Percentiles rank a stretch among this genome's conserved stretches.
Evolutionary conservation across 2,797 vertebrate species (phyloP).

Genomic region (Dendrocincla fuliginosa): DNA sequence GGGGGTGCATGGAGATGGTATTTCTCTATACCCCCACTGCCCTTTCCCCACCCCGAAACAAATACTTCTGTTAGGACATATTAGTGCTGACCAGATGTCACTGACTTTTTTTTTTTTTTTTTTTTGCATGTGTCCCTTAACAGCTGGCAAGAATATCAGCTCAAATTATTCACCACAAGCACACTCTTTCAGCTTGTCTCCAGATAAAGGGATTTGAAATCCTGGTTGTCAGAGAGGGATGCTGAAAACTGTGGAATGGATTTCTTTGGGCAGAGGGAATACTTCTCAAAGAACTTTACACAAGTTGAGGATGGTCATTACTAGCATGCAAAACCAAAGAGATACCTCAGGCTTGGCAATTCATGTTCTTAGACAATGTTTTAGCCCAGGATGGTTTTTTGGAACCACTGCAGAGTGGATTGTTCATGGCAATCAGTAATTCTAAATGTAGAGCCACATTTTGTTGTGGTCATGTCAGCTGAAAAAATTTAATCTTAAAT

Average conservation of each 20-base stretch:
- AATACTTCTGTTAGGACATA: constrained; percentile 65
- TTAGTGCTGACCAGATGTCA: constrained; percentile 72
- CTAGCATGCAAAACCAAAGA: background rate
- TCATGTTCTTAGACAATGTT: background rate
- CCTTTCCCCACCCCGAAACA: constrained; percentile 11
- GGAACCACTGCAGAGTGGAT: background rate
- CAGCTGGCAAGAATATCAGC: constrained; percentile 74
- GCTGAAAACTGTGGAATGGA: constrained; percentile 73
- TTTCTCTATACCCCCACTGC: constrained; percentile 23
- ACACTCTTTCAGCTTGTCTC: constrained; percentile 73
- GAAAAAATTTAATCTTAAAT: background rate
- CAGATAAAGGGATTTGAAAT: constrained; percentile 76
- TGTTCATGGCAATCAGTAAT: background rate
- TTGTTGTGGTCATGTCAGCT: background rate
- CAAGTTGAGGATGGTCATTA: background rate
- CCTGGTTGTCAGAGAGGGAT: constrained; percentile 57
- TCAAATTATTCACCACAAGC: constrained; percentile 70
- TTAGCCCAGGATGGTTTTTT: background rate
- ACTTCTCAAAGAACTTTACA: constrained; percentile 26
- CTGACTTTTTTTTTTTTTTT: constrained; percentile 29
- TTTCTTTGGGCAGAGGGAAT: constrained; percentile 53
- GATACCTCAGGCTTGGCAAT: background rate
- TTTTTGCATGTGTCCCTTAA: constrained; percentile 67
- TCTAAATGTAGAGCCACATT: background rate
- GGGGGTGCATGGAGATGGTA: background rate